Evolutionary conservation across 2,797 vertebrate genomes (phyloP), one percentile per base, ranked within the genome.

Genomic region (Notolabrus celidotus): DNA sequence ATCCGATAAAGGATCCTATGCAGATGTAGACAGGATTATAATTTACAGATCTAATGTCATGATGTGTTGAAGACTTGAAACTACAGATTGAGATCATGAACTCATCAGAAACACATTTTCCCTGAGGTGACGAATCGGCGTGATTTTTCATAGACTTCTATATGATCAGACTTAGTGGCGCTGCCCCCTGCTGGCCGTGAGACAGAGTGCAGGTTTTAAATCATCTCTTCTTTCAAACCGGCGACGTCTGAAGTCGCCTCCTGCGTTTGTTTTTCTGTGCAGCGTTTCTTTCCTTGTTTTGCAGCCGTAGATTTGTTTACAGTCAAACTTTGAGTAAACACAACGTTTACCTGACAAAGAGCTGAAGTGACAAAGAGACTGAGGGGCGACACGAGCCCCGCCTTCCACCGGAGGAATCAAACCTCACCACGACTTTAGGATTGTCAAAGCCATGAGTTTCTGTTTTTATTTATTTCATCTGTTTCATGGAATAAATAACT

Each of bases 401-500:
- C 42, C 45, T 52, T 49, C 47, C 55, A 57, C 31, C 4, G 15
- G 10, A 69, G n/a, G 46, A 52, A 19, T 41, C 25, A 7, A 20
- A 67, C 50, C 66, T 80, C 43, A 20, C 51, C 69, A 67, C 49
- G 43, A 85, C 74, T 57, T 50, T 34, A 63, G 78, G 62, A 85
- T 59, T 83, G 70, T 90, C 61, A 51, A 71, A 82, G 72, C 80
- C 69, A 79, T 25, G 34, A 22, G 42, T 67, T 74, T 58, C 56
- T 56, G 77, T 82, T 76, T 69, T 11, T 60, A 29, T 67, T 64
- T 61, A 75, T 84, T 84, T 80, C 60, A 80, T 71, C 39, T 33
- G 69, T 90, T 91, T 87, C 77, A 88, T 79, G 58, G 52, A 91
- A 91, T 93, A 89, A 92, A 91, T 70, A 74, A 73, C n/a, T 17